Percentiles rank a stretch among this genome's conserved stretches.
Evolutionary conservation across 1,140 invertebrate species (phyloP).

Genomic region (Dendrolimus punctatus): DNA sequence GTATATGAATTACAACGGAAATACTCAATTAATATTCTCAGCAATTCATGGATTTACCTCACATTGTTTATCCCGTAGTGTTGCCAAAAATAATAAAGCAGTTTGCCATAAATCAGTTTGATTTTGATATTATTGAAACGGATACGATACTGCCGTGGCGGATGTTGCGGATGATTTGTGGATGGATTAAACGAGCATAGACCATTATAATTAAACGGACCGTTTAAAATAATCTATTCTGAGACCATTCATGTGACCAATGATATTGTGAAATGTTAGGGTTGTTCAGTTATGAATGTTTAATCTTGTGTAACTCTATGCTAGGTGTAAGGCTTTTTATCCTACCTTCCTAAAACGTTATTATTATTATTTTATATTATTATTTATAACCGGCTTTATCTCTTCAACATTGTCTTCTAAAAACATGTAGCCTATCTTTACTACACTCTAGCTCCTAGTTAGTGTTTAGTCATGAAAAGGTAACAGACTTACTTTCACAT

Average conservation of each 20-base stretch:
- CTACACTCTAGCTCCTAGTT: too few relatives aligned
- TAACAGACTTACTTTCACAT: too few relatives aligned
- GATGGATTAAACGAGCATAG: constrained; percentile 27
- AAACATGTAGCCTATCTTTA: too few relatives aligned
- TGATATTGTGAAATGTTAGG: constrained; percentile 12
- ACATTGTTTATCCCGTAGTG: constrained; percentile 11
- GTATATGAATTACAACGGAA: constrained; percentile 4
- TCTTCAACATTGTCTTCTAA: too few relatives aligned
- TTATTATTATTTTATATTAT: too few relatives aligned
- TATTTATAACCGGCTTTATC: too few relatives aligned
- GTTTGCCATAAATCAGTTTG: constrained; percentile 12
- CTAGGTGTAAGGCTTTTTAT: too few relatives aligned
- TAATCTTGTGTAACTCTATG: too few relatives aligned
- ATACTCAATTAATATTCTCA: background rate
- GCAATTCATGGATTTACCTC: constrained; percentile 1
- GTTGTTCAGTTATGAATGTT: too few relatives aligned
- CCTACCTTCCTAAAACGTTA: too few relatives aligned
- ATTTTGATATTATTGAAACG: constrained; percentile 25
- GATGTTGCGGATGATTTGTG: constrained; percentile 26
- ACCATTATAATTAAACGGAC: constrained; percentile 34
- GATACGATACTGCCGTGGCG: constrained; percentile 20
- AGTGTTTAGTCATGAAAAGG: too few relatives aligned
- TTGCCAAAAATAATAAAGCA: constrained; percentile 15
- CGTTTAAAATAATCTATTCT: constrained; percentile 41
- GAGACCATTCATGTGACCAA: constrained; percentile 34